phyloP scores from a whole-genome alignment of 2,113 vertebrate genomes.

The Ceyx melanurus region DNA sequence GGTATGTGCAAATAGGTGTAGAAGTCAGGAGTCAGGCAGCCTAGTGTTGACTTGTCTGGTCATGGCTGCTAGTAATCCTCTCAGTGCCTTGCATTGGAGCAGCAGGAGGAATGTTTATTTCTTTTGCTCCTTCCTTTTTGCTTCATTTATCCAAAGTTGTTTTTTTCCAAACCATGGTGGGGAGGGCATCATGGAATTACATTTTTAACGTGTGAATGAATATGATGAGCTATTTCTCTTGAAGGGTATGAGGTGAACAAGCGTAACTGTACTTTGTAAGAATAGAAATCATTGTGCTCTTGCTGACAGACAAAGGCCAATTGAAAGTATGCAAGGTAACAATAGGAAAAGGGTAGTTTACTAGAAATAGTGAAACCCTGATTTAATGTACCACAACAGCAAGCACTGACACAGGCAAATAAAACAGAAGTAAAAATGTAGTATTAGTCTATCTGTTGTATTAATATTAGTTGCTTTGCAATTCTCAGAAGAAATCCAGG shows the following conservation, averaged over 20 bases:
- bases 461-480: not conserved
- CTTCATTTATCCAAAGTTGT: not conserved
- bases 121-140: fast-evolving
- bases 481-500: not conserved
- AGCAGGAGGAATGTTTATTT: not conserved
- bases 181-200: not conserved
- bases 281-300: not conserved
- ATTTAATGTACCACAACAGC: not conserved
- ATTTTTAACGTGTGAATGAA: not conserved
- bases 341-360: not conserved
- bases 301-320: not conserved
- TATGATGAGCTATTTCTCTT: not conserved
- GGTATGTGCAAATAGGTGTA: not conserved
- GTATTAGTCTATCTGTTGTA: not conserved
- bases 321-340: not conserved
- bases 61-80: not conserved
- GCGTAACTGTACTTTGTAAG: not conserved
- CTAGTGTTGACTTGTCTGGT: not conserved
- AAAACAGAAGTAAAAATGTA: not conserved
- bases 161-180: not conserved
- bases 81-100: not conserved
- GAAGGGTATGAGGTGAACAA: not conserved
- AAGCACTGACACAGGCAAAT: not conserved
- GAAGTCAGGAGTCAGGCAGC: not conserved
- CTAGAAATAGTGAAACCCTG: not conserved